phyloP scores from a whole-genome alignment of 2,797 vertebrate species.

The Galagoides demidoff region DNA sequence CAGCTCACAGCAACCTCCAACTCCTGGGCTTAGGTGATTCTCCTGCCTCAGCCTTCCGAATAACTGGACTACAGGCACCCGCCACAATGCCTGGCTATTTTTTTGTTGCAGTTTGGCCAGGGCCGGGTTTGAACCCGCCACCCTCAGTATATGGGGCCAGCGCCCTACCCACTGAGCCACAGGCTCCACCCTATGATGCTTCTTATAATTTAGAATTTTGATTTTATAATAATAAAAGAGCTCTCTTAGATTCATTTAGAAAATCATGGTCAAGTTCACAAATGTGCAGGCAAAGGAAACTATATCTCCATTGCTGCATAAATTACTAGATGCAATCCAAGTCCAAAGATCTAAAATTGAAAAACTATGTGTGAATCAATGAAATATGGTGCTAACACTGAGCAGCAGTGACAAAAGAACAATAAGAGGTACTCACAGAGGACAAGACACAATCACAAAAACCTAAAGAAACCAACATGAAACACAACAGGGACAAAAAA shows the following conservation, averaged over 20 bases:
- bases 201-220: conserved; percentile 13
- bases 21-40: too few relatives aligned
- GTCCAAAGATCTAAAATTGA: conserved; percentile 31
- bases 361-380: conserved; percentile 7
- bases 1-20: too few relatives aligned
- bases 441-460: conserved; percentile 19
- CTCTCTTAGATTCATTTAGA: conserved; percentile 40
- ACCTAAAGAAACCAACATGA: conserved; percentile 45
- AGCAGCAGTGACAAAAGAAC: conserved; percentile 50
- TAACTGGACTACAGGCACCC: too few relatives aligned
- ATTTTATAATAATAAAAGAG: conserved; percentile 37
- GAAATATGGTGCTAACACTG: conserved; percentile 49
- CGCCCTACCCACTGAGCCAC: too few relatives aligned
- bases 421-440: conserved; percentile 31
- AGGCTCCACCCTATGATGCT: neutral
- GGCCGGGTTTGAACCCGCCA: too few relatives aligned
- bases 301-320: neutral
- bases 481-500: conserved; percentile 2
- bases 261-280: conserved; percentile 44
- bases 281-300: neutral
- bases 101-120: too few relatives aligned
- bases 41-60: too few relatives aligned
- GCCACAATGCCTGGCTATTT: too few relatives aligned
- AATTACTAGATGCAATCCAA: neutral
- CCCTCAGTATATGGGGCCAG: too few relatives aligned